Evolutionary conservation across 2,797 vertebrate genomes (phyloP).

Genomic region (Rousettus madagascariensis): DNA sequence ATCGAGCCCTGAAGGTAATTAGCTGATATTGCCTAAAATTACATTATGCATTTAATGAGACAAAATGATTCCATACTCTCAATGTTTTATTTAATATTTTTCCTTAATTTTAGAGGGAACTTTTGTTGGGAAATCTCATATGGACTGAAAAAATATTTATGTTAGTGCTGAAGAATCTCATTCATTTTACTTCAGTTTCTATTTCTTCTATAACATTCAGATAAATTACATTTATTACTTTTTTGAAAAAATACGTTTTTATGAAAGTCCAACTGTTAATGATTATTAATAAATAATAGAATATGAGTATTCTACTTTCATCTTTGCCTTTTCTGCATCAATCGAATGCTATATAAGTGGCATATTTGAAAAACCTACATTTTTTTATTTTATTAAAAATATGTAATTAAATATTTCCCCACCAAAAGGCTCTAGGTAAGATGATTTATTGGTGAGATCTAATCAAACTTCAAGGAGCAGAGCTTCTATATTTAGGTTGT

Average conservation of each 20-base stretch:
- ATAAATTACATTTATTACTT: constrained; percentile 10
- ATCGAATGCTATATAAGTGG: not conserved
- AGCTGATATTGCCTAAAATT: not conserved
- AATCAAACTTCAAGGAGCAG: not conserved
- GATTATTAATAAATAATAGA: not conserved
- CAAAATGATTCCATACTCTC: constrained; percentile 7
- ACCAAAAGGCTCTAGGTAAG: not conserved
- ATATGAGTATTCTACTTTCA: not conserved
- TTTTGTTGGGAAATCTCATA: constrained; percentile 39
- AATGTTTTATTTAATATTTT: constrained; percentile 20
- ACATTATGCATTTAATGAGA: constrained; percentile 16
- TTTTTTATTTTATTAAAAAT: constrained; percentile 2
- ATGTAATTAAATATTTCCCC: not conserved
- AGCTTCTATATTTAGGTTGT: not conserved
- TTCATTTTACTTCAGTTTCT: not conserved
- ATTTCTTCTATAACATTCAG: constrained; percentile 32
- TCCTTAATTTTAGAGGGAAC: constrained; percentile 25
- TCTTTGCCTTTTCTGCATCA: not conserved
- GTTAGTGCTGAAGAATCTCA: constrained; percentile 1
- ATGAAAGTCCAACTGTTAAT: not conserved
- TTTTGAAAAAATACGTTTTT: constrained; percentile 1
- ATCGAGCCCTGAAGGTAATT: constrained; percentile 25
- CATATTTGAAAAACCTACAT: not conserved
- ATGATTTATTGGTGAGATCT: not conserved
- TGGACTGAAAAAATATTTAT: constrained; percentile 1